phyloP scores from a whole-genome alignment of 2,888 invertebrate species.

The Agriopis marginaria region DNA sequence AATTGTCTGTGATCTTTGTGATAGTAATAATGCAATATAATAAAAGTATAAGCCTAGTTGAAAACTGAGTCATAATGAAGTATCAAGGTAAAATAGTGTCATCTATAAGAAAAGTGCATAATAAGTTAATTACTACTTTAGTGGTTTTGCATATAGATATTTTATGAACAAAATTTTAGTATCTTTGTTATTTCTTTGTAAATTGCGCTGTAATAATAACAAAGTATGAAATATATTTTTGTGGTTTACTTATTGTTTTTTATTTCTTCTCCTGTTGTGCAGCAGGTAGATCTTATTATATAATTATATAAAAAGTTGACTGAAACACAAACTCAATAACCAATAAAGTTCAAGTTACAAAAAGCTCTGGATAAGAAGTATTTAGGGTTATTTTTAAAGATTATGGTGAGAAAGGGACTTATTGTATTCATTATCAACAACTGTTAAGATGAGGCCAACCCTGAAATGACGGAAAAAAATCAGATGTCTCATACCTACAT shows the following conservation, averaged over 20 bases:
- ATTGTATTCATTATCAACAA: too few relatives aligned
- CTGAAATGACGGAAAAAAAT: not conserved
- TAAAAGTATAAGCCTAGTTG: not conserved
- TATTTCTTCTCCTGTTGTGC: not conserved
- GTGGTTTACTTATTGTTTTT: not conserved
- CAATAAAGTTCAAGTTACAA: too few relatives aligned
- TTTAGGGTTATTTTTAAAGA: too few relatives aligned
- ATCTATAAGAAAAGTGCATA: not conserved
- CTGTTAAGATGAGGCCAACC: too few relatives aligned
- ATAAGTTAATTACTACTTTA: not conserved
- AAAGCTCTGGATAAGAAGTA: too few relatives aligned
- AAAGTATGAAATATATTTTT: slow-evolving; percentile 3
- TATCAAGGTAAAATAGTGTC: not conserved
- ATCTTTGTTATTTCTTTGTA: not conserved
- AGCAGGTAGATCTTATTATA: too few relatives aligned
- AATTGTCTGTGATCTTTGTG: slow-evolving; percentile 26
- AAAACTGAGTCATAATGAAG: not conserved
- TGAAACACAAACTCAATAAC: not conserved
- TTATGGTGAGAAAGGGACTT: too few relatives aligned
- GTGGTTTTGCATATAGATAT: not conserved
- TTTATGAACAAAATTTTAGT: not conserved
- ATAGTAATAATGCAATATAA: slow-evolving; percentile 1
- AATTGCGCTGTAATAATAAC: not conserved
- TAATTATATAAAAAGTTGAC: too few relatives aligned
- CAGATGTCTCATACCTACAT: not conserved